These are phyloP conservation scores for Diprion similis DNA, from an alignment of 1,140 invertebrate genomes.

Conservation along the genomic window DNA sequence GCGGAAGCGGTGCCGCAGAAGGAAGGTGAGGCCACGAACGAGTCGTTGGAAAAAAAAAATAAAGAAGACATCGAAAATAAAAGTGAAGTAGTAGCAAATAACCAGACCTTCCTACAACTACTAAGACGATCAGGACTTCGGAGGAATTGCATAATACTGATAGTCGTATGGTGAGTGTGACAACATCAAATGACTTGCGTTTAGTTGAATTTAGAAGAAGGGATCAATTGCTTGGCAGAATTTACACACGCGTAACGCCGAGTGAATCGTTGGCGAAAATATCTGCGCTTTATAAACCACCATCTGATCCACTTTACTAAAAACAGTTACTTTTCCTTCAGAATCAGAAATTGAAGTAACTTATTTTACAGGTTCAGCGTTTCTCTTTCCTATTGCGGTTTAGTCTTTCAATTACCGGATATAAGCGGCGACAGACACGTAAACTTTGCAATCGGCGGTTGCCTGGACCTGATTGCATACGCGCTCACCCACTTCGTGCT, in stretches of 20 bases:
- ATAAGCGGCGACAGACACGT: constrained; percentile 48
- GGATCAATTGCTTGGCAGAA: too few species aligned
- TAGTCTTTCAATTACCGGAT: constrained; percentile 40
- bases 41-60: not conserved
- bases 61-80: not conserved
- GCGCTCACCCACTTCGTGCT: constrained; percentile 47
- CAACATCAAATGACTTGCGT: not conserved
- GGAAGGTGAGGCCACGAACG: not conserved
- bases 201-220: too few species aligned
- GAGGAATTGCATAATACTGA: constrained; percentile 53
- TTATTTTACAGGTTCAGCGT: constrained; percentile 44
- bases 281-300: too few species aligned
- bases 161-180: constrained; percentile 53
- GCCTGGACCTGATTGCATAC: constrained; percentile 46
- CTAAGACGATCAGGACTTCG: constrained; percentile 52
- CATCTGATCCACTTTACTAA: too few species aligned
- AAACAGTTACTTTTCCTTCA: too few species aligned
- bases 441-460: constrained; percentile 47
- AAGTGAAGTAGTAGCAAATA: not conserved
- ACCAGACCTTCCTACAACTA: constrained; percentile 42
- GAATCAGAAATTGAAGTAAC: constrained; percentile 3
- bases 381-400: constrained; percentile 41
- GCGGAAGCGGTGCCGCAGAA: not conserved
- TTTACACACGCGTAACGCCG: too few species aligned
- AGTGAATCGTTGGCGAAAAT: too few species aligned